Evolutionary conservation across 2,113 vertebrate genomes (phyloP), one percentile per base, ranked within the genome.

Genomic region (Cheirogaleus medius): DNA sequence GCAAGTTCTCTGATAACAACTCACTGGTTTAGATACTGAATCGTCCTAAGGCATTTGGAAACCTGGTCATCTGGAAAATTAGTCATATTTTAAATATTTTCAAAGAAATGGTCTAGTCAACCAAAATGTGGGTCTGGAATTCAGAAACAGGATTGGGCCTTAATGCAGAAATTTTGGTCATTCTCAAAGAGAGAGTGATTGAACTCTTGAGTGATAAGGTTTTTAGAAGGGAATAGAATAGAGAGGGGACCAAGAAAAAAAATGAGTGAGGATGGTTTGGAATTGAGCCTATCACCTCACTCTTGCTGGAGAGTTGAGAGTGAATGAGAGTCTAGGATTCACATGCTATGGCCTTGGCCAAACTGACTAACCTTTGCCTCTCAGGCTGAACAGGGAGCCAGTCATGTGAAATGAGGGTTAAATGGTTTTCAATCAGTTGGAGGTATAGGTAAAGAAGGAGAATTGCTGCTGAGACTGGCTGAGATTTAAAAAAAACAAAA

Each of bases 301-400:
- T 73, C 29, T 4, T 20, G 74, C 12, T 14, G n/a, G 39, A n/a
- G 23, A 5, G 21, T 3, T 0, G 25, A 0, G 25, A 42, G 21
- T 21, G 1, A 56, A 29, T 2, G 1, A 2, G 20, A 3, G 34
- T 9, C 17, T 10, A 2, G 7, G 12, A 0, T 7, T 18, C 56
- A 6, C 1, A 6, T 14, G 7, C 9, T 3, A 20, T 15, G 52
- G 23, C 37, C 8, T 5, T 32, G 47, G 68, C 52, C 66, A 18
- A 25, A 6, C 14, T 1, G 20, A 2, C 9, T 2, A 4, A 21
- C n/a, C 23, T 25, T 1, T 10, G 44, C 8, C 8, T 25, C 12
- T 14, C 32, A 7, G 25, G 6, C 25, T 27, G n/a, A 74, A 78
- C 20, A 17, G 25, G 47, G 58, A 14, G 2, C 13, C 8, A 14